Evolutionary conservation across 1,140 invertebrate species (phyloP), one percentile per base, ranked within the genome.

Genomic region (Orius insidiosus): DNA sequence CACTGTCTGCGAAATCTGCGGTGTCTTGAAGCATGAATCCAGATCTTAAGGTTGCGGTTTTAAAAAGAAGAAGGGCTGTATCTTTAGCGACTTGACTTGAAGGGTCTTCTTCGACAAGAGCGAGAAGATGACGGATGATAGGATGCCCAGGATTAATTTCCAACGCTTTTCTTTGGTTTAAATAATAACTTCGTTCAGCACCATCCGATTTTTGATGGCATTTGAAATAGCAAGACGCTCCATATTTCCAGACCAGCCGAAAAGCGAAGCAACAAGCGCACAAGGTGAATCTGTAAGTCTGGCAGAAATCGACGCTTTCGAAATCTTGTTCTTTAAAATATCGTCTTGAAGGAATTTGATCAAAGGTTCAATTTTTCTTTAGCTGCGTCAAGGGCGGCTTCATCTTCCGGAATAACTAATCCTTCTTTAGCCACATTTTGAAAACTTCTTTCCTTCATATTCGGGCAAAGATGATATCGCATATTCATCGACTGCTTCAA

Each of bases 371-470:
- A 97, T 39, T 76, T 71, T 51, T 72, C 76, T 56, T 85, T 80
- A 15, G 87, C 57, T 37, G 74, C 71, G 63, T 96, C 88, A 54
- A 82, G 69, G 59, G 88, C 78, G 59, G 93, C 89, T 41, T 78
- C 74, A 13, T 76, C 78, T 59, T 82, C 88, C 48, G 89, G 78
- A 1, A 98, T 61, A 45, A 80, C 76, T 55, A 99, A 78, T 1
- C 94, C 93, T 68, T 99, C 96, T 64, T 99, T 99, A 49, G 96
- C 96, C 30, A 97, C 88, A 60, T 99, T 99, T 66, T 98, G 93
- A 81, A 99, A n/a, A 96, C 64, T 98, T 98, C 67, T 98, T 96
- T 19, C 90, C 88, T 57, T 98, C 94, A 64, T 93, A 99, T 65
- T 98, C 94, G n/a, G 96, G 93, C 56, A 99, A 65, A 6, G 89